Base-by-base conservation (phyloP, 2,797 vertebrate species). In the Schizopygopsis malacanthus region DNA sequence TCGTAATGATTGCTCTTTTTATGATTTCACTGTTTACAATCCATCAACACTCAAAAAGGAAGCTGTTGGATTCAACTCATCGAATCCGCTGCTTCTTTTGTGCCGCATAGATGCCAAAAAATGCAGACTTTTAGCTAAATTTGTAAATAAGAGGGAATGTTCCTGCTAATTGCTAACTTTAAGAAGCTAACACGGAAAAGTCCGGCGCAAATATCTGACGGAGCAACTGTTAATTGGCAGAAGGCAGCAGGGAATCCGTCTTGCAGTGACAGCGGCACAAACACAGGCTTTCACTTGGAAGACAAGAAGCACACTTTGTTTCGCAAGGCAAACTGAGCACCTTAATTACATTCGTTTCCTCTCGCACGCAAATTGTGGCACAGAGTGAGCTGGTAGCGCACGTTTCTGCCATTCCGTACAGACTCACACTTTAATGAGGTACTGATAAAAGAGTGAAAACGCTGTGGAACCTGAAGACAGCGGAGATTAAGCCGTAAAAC, bases 321-420 rank as follows among this genome's bases (percentile, higher is more conserved):
- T 88, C 81, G 47, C 79, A 41, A 78, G 86, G 84, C 86, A 37
- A 88, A 89, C 82, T 41, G 72, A 86, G 83, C 87, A 88, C 89
- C 86, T 91, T 88, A 90, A 91, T 90, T 91, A 90, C 86, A 76
- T 88, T 89, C n/a, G 86, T 90, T 92, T 91, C 82, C 88, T 91
- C 82, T 82, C 45, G n/a, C 83, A 75, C 65, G 33, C 89, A 86
- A 85, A 88, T 82, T 70, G 86, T 85, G 86, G 79, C 75, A 82
- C 73, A 75, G 77, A 82, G 84, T 45, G 83, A 56, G 84, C 83
- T 87, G 82, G 89, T 83, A 81, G 80, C n/a, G 33, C 28, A 5
- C 11, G 63, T 69, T n/a, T 75, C 63, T 52, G 25, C 54, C 54
- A 3, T 54, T 76, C 28, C 22, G 28, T 15, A 22, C 10, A 13